These are phyloP conservation scores for Dendroctonus valens DNA, from an alignment of 1,140 invertebrate species.

Conservation along the genomic window DNA sequence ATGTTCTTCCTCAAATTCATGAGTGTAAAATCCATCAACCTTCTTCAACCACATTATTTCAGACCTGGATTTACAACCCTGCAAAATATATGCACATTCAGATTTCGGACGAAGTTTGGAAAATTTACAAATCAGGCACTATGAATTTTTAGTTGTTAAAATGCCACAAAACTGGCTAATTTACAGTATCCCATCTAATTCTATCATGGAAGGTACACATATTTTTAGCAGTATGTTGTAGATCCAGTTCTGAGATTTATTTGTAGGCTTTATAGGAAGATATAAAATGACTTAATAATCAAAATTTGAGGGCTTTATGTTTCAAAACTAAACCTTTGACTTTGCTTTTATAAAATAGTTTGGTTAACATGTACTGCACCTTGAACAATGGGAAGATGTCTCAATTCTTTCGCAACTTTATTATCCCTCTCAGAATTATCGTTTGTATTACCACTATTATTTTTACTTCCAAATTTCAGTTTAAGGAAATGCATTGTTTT, in stretches of 20 bases:
- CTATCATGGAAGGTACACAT: neutral
- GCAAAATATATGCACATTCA: constrained; percentile 5
- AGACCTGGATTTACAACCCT: neutral
- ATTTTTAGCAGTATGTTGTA: neutral
- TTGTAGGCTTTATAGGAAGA: neutral
- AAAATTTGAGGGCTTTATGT: neutral
- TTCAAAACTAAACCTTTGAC: neutral
- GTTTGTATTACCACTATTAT: constrained; percentile 18
- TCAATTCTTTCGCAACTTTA: constrained; percentile 21
- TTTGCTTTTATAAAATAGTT: constrained; percentile 6
- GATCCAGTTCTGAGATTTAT: neutral
- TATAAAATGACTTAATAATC: neutral
- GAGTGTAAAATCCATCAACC: neutral
- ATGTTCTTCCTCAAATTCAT: constrained; percentile 6
- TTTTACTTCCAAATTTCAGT: constrained; percentile 35
- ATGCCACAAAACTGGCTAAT: no score
- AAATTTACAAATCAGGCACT: no score
- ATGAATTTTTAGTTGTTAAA: no score
- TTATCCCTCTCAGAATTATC: constrained; percentile 9
- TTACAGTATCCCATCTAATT: neutral
- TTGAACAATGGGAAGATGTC: constrained; percentile 22
- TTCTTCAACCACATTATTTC: constrained; percentile 7
- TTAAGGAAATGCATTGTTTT: constrained; percentile 38
- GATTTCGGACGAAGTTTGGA: neutral
- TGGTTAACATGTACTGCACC: constrained; percentile 7